Evolutionary conservation across 2,888 invertebrate species (phyloP).

Genomic region (Rutpela maculata): DNA sequence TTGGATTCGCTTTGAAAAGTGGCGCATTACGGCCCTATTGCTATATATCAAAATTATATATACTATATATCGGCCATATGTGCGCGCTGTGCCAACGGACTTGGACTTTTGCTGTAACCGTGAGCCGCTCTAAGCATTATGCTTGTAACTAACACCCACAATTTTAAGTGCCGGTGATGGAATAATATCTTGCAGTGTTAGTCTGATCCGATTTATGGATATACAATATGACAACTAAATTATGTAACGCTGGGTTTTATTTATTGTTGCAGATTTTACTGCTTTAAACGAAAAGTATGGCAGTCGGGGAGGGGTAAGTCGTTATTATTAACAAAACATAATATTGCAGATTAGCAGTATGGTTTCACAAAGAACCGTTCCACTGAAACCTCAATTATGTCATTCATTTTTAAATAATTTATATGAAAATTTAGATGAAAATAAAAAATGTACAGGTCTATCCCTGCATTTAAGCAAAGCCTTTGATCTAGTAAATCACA

Average conservation of each 20-base stretch:
- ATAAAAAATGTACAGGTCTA: no score
- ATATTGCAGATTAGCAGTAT: no score
- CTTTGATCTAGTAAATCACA: no score
- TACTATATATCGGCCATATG: constrained; percentile 26
- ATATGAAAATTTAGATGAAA: no score
- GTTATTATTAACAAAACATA: no score
- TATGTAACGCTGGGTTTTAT: constrained; percentile 33
- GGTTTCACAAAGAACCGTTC: no score
- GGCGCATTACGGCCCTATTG: constrained; percentile 57
- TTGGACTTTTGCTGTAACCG: constrained; percentile 13
- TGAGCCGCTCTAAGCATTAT: constrained; percentile 33
- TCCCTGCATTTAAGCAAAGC: no score
- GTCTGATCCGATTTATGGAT: constrained; percentile 28
- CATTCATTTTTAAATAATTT: no score
- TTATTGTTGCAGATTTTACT: constrained; percentile 28
- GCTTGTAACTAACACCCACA: constrained; percentile 43
- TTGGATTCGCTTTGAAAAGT: constrained; percentile 58
- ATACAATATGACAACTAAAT: constrained; percentile 38
- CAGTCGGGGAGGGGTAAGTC: background rate
- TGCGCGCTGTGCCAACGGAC: constrained; percentile 6
- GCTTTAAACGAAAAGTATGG: background rate
- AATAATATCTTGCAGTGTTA: constrained; percentile 36
- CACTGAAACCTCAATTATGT: no score
- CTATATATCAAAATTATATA: constrained; percentile 60
- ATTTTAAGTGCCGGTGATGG: constrained; percentile 39